Evolutionary conservation across 2,113 vertebrate species (phyloP), one percentile per base, ranked within the genome.

Genomic region (Epinephelus fuscoguttatus): DNA sequence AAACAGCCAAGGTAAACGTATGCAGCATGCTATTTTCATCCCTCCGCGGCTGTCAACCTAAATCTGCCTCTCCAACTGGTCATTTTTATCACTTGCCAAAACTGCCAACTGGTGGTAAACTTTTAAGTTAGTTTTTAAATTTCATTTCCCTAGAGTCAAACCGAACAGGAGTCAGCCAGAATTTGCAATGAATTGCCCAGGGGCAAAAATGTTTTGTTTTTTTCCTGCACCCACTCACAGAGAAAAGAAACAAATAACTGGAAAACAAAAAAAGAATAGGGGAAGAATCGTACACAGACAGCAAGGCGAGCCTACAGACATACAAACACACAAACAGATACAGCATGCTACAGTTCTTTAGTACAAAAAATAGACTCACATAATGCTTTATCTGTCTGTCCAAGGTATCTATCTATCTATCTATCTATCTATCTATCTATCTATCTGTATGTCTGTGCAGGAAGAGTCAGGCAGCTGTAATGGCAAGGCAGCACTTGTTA

Each of bases 11-110:
- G 93, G 91, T 93, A 91, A 94, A 90, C 86, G 89, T 94, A 92
- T 91, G 93, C 88, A 71, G 81, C 66, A 3, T 40, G 80, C 85
- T 90, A 91, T 93, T 93, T 93, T 88, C 89, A 90, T 94, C 89
- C 88, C 83, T 77, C 61, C 45, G 27, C 56, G 68, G 63, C 93
- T 94, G 93, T 94, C 93, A 94, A 82, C 87, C 91, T 77, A 53
- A 90, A 91, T 94, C 84, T 91, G 89, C 84, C 87, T 93, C 85
- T 63, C 49, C 84, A 64, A 92, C 86, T 81, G 91, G 93, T 94
- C 92, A 94, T 94, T 95, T 95, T 95, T 89, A 94, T 94, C 93
- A 93, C 87, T 88, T 92, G 93, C 94, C 93, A 94, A 91, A 94
- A 84, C 91, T 91, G 91, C 91, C 93, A 94, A 94, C 89, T 69